These are phyloP conservation scores for Aegithalos caudatus DNA, from an alignment of 2,113 vertebrate genomes.

Conservation along the genomic window DNA sequence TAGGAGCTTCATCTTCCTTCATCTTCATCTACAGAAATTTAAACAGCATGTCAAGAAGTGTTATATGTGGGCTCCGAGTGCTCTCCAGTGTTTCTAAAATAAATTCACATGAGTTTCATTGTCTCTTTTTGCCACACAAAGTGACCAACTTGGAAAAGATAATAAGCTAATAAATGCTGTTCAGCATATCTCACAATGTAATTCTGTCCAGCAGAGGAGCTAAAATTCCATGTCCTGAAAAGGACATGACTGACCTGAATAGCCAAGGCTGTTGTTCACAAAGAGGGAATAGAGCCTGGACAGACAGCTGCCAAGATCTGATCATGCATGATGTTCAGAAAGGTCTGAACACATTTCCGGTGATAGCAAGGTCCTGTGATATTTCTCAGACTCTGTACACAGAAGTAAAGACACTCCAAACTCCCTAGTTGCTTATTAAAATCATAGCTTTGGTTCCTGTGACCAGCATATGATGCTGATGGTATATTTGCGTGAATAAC, in stretches of 20 bases:
- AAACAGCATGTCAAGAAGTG: background rate
- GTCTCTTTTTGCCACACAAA: background rate
- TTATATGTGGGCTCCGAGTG: background rate
- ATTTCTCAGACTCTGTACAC: background rate
- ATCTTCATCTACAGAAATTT: constrained; percentile 26
- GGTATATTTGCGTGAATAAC: background rate
- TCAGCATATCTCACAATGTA: background rate
- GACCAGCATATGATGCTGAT: background rate
- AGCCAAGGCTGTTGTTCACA: background rate
- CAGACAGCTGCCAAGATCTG: background rate
- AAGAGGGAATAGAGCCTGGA: background rate
- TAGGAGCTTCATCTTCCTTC: constrained; percentile 23
- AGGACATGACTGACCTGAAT: background rate
- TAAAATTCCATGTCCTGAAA: background rate
- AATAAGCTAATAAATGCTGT: background rate
- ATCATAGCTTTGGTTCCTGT: background rate
- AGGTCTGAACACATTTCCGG: background rate
- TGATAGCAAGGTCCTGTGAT: fast-evolving
- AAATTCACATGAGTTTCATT: background rate
- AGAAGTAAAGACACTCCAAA: background rate
- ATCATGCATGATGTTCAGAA: background rate
- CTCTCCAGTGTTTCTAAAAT: background rate
- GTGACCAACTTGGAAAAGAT: background rate
- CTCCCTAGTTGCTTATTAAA: background rate
- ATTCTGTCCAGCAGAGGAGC: background rate